phyloP scores from a whole-genome alignment of 2,888 invertebrate species.

The Elmis aenea region DNA sequence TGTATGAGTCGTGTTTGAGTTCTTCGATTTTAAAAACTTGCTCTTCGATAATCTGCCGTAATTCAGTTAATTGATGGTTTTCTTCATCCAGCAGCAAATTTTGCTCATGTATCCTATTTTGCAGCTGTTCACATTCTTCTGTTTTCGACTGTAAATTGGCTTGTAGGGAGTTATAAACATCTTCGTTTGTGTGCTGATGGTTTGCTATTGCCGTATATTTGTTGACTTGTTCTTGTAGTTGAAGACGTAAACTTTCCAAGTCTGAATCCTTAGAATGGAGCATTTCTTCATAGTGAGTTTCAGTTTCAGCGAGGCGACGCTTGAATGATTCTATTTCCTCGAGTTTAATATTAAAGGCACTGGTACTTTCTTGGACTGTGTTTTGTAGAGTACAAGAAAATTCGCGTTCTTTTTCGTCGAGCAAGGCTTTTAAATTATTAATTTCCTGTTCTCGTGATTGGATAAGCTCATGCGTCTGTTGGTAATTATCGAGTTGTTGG shows the following conservation, averaged over 20 bases:
- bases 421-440: conserved; percentile 21
- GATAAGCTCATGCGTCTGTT: conserved; percentile 17
- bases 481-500: conserved; percentile 22
- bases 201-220: conserved; percentile 11
- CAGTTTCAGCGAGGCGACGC: conserved; percentile 22
- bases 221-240: conserved; percentile 26
- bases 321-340: conserved; percentile 28
- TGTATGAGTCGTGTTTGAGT: conserved; percentile 62
- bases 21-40: conserved; percentile 71
- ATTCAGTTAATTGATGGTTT: conserved; percentile 52
- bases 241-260: conserved; percentile 29
- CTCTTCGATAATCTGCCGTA: conserved; percentile 58
- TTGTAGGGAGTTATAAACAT: conserved; percentile 46
- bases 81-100: conserved; percentile 53
- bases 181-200: conserved; percentile 11
- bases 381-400: conserved; percentile 22
- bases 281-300: conserved; percentile 30
- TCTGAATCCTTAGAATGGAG: conserved; percentile 35
- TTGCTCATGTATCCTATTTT: conserved; percentile 52
- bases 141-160: conserved; percentile 50
- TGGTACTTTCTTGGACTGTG: conserved; percentile 21
- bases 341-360: conserved; percentile 21
- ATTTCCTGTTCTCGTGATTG: conserved; percentile 16
- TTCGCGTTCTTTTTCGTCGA: conserved; percentile 30
- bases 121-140: conserved; percentile 50